These are phyloP conservation scores for Sebastes aleutianus DNA, from an alignment of 2,797 vertebrate genomes.

Conservation along the genomic window DNA sequence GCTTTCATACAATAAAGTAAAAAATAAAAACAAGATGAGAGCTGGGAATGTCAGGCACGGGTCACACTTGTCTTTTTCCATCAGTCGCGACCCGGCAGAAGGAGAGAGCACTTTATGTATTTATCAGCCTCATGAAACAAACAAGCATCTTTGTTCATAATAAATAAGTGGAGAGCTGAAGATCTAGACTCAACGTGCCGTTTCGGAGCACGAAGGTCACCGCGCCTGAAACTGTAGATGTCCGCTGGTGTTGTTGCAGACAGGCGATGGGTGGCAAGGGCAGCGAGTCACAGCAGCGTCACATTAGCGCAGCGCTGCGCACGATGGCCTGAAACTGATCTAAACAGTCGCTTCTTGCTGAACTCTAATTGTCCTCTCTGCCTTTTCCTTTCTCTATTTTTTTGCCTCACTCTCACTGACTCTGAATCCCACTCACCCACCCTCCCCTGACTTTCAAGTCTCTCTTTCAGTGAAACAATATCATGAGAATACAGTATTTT, in stretches of 20 bases:
- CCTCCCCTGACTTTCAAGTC: neutral
- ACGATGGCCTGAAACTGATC: slow-evolving; percentile 52
- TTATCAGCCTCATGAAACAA: slow-evolving; percentile 4
- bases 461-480: neutral
- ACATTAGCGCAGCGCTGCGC: slow-evolving; percentile 25
- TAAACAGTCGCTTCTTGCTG: slow-evolving; percentile 5
- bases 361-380: slow-evolving; percentile 13
- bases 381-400: neutral
- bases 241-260: slow-evolving; percentile 46
- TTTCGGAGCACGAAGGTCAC: slow-evolving; percentile 51
- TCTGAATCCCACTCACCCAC: neutral
- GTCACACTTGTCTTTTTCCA: slow-evolving; percentile 44
- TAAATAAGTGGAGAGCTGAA: neutral
- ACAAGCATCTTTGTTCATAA: neutral
- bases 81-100: slow-evolving; percentile 20
- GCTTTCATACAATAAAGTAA: slow-evolving; percentile 44
- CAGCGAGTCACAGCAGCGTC: slow-evolving; percentile 55
- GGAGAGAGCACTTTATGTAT: slow-evolving; percentile 19
- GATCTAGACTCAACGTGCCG: neutral
- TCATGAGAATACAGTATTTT: neutral
- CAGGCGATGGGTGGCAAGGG: slow-evolving; percentile 55
- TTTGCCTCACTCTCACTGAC: neutral
- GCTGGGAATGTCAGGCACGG: slow-evolving; percentile 31
- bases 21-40: slow-evolving; percentile 36
- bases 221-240: slow-evolving; percentile 48